Evolutionary conservation across 2,888 invertebrate species (phyloP), one percentile per base, ranked within the genome.

Genomic region (Sarcophaga carnaria): DNA sequence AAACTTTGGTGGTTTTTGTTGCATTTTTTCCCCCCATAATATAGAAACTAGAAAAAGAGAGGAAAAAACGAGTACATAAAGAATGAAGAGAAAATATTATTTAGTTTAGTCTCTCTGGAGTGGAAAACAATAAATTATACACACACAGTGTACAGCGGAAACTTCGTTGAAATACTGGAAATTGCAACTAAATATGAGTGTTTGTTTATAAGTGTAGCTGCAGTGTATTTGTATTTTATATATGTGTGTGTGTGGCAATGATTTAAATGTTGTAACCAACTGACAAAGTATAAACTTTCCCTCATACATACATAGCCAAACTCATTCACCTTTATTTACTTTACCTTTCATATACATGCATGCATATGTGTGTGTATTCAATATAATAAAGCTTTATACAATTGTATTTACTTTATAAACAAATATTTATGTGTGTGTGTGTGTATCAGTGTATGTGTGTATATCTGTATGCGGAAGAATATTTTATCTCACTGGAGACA

Each of bases 41-140:
- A n/a, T 59, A 10, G 6, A 59, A 59, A n/a, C 59, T 59, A n/a
- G 70, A 1, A 67, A 67, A 59, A 25, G n/a, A 14, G 12, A 17
- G 14, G 3, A 14, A 49, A 49, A 49, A 49, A 6, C 14, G 0
- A 49, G 2, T 14, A 49, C n/a, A 22, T 54, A 45, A 75, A 63
- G 25, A 63, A 75, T 47, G 17, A 11, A 69, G 67, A 78, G 70
- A 77, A 83, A 83, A 77, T 86, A 63, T 81, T 81, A 59, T 84
- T 81, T 67, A 71, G 78, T 79, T 81, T 72, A 81, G 17, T 37
- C 25, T 87, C 83, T 87, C 83, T 67, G 27, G 83, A 83, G 86
- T 84, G 78, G 70, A 75, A 84, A 81, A 81, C 83, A 87, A 87
- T 87, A 87, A 87, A 87, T 87, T 81, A 87, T 37, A 37, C 37